Conservation (phyloP, 2,113 vertebrate species). For the Scopus umbretta region DNA sequence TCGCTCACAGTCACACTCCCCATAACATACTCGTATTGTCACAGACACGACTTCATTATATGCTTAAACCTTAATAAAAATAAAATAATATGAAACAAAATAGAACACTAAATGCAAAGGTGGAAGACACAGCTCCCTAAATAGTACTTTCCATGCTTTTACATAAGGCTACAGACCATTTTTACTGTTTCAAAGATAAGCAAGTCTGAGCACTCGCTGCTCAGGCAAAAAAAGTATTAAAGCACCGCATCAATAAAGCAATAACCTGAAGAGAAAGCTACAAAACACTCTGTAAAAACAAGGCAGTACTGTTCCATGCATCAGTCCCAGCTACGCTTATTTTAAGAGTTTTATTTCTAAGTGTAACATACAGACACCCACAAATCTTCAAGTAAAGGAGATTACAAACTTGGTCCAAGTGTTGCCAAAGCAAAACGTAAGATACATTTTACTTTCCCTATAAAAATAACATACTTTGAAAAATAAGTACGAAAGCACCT, state of each 20-base stretch:
- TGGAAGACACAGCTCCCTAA: constrained; percentile 1
- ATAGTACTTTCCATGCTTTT: neutral
- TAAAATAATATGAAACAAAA: neutral
- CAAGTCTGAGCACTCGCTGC: constrained; percentile 8
- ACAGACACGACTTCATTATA: neutral
- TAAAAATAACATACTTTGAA: neutral
- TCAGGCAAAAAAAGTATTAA: neutral
- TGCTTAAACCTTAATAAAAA: neutral
- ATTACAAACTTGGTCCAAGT: constrained; percentile 38
- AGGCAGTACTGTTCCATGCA: constrained; percentile 33
- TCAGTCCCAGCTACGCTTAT: neutral
- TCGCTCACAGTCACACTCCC: neutral
- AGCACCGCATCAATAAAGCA: neutral
- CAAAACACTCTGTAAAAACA: constrained; percentile 34
- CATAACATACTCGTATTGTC: neutral
- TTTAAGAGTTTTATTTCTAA: constrained; percentile 25
- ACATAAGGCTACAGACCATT: constrained; percentile 1
- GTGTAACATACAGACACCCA: neutral
- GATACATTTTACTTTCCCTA: constrained; percentile 5
- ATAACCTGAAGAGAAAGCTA: constrained; percentile 17
- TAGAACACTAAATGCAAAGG: neutral
- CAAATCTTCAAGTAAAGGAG: neutral
- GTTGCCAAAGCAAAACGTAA: constrained; percentile 30
- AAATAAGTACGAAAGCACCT: neutral
- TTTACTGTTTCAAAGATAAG: constrained; percentile 32